Evolutionary conservation across 2,888 invertebrate species (phyloP).

Genomic region (Poecilobothrus nobilitatus): DNA sequence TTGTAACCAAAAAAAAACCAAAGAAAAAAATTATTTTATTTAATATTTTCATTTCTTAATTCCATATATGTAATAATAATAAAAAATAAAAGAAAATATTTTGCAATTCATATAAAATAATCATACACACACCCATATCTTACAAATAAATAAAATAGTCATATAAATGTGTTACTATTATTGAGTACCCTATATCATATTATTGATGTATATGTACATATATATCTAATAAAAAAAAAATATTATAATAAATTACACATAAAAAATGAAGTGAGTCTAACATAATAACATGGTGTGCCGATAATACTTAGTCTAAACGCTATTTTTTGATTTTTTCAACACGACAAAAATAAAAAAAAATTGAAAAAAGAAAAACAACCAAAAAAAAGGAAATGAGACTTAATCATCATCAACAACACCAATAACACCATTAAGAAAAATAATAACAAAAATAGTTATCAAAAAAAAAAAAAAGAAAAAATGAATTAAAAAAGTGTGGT

Average conservation of each 20-base stretch:
- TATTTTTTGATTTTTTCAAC: background rate
- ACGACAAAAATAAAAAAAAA: background rate
- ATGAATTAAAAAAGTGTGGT: background rate
- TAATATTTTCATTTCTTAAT: too few species aligned
- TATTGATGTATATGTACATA: background rate
- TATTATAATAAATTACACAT: too few species aligned
- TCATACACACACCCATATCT: background rate
- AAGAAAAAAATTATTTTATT: too few species aligned
- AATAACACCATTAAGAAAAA: background rate
- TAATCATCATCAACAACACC: slow-evolving; percentile 2
- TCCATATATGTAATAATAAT: too few species aligned
- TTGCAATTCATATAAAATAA: too few species aligned
- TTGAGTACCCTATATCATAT: background rate
- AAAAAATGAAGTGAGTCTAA: background rate
- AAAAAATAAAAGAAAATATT: too few species aligned
- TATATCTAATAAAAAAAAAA: too few species aligned
- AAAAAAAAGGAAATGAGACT: background rate
- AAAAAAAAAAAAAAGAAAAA: too few species aligned
- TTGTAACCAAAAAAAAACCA: too few species aligned
- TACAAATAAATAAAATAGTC: background rate
- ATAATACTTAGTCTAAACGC: slow-evolving; percentile 3
- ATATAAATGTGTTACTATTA: background rate
- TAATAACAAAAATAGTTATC: background rate
- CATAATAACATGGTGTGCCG: background rate
- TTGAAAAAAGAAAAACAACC: too few species aligned